phyloP scores from a whole-genome alignment of 2,888 invertebrate genomes.

The Melinaea menophilus region DNA sequence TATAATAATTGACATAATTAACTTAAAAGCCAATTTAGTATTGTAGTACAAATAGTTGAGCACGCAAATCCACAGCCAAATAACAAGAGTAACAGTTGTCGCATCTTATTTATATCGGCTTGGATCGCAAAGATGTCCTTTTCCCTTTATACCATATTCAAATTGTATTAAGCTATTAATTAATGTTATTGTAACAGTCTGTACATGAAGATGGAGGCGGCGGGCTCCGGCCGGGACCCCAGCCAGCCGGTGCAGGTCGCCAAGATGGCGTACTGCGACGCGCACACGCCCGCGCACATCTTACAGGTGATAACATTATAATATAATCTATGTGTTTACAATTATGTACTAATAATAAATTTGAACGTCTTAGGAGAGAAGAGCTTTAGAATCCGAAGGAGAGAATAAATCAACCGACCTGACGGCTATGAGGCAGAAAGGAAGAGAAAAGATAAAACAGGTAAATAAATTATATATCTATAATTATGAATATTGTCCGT shows the following conservation, averaged over 20 bases:
- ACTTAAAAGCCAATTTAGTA: too few species aligned
- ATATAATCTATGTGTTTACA: too few species aligned
- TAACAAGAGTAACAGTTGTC: too few species aligned
- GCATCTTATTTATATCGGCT: too few species aligned
- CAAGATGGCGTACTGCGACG: conserved; percentile 97
- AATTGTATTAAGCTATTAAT: background rate
- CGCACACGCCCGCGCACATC: conserved; percentile 89
- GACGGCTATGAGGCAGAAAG: conserved; percentile 78
- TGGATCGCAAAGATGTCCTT: too few species aligned
- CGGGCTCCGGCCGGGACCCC: conserved; percentile 79
- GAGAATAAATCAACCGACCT: conserved; percentile 61
- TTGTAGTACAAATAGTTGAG: too few species aligned
- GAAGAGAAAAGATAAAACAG: conserved; percentile 90
- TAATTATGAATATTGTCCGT: background rate
- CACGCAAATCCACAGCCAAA: too few species aligned
- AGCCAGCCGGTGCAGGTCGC: conserved; percentile 90
- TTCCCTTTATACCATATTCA: too few species aligned
- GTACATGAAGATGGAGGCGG: conserved; percentile 98
- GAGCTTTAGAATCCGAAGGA: conserved; percentile 68
- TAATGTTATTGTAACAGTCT: conserved; percentile 69
- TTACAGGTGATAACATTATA: conserved; percentile 51
- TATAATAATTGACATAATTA: too few species aligned
- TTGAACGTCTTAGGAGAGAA: conserved; percentile 50
- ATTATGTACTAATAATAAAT: too few species aligned
- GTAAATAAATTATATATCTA: conserved; percentile 36